A percentile compares a stretch with the other conserved stretches of the same genome.
phyloP scores from a whole-genome alignment of 2,888 invertebrate genomes.

The Drosophila birchii region DNA sequence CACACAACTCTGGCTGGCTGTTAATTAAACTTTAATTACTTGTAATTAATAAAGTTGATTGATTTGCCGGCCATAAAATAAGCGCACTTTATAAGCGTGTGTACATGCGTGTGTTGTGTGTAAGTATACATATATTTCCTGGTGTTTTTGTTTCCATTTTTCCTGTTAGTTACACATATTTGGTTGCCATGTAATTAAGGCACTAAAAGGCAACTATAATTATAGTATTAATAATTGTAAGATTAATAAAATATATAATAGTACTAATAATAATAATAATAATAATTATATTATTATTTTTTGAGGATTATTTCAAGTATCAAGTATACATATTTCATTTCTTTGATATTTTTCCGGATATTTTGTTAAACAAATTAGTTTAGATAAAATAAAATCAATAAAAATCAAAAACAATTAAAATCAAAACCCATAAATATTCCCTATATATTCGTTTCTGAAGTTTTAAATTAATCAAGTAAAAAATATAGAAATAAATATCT shows the following conservation, averaged over 20 bases:
- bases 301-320: too few species aligned
- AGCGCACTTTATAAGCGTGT: conserved; percentile 22
- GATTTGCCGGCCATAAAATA: conserved; percentile 53
- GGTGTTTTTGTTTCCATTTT: not conserved
- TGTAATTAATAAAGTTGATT: conserved; percentile 74
- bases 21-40: conserved; percentile 76
- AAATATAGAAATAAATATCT: not conserved
- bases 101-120: not conserved
- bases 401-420: too few species aligned
- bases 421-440: too few species aligned
- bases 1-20: conserved; percentile 38
- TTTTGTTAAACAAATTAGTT: too few species aligned
- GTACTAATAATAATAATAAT: not conserved
- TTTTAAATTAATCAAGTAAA: too few species aligned
- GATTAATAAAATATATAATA: not conserved
- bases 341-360: too few species aligned
- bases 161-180: not conserved
- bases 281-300: not conserved
- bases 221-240: too few species aligned
- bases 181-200: conserved; percentile 16
- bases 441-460: too few species aligned
- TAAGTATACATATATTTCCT: not conserved
- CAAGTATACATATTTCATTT: too few species aligned
- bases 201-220: not conserved
- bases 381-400: too few species aligned